A percentile compares a stretch with the other conserved stretches of the same genome.
phyloP scores from a whole-genome alignment of 2,113 vertebrate species.

The Oriolus oriolus region DNA sequence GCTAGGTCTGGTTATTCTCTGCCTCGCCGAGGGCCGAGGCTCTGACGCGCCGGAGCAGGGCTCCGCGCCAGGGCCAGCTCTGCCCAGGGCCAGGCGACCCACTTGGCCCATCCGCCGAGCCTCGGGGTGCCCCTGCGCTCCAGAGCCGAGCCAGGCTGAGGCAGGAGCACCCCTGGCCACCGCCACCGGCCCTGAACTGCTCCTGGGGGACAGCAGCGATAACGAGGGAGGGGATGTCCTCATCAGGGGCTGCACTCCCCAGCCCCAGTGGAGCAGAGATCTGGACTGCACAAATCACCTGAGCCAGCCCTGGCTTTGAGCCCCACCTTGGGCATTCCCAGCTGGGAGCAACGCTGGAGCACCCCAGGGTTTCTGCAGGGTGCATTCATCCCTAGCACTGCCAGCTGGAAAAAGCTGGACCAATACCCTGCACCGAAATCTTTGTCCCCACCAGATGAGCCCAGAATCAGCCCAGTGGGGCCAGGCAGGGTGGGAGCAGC shows the following conservation, averaged over 20 bases:
- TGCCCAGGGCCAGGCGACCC: not conserved
- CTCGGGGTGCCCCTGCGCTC: not conserved
- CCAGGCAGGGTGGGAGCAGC: not conserved
- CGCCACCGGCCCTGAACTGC: not conserved
- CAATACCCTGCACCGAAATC: not conserved
- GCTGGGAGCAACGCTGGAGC: not conserved
- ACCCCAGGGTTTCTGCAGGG: rapidly evolving
- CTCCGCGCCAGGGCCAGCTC: not conserved
- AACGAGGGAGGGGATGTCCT: not conserved
- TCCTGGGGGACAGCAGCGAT: not conserved
- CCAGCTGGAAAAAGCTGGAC: not conserved
- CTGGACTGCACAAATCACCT: not conserved
- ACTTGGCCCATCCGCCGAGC: not conserved
- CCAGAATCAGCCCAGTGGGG: not conserved
- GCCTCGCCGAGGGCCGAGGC: not conserved
- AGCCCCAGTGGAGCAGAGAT: not conserved
- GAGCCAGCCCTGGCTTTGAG: not conserved
- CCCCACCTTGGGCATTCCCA: not conserved
- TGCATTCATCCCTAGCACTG: not conserved
- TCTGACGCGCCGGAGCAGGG: not conserved
- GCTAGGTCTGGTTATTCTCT: conserved; percentile 37
- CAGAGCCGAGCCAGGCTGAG: not conserved
- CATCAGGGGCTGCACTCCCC: rapidly evolving
- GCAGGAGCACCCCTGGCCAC: not conserved
- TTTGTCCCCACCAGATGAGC: rapidly evolving